Base-by-base conservation (phyloP, 2,888 invertebrate species). In the Epicampocera succincta region DNA sequence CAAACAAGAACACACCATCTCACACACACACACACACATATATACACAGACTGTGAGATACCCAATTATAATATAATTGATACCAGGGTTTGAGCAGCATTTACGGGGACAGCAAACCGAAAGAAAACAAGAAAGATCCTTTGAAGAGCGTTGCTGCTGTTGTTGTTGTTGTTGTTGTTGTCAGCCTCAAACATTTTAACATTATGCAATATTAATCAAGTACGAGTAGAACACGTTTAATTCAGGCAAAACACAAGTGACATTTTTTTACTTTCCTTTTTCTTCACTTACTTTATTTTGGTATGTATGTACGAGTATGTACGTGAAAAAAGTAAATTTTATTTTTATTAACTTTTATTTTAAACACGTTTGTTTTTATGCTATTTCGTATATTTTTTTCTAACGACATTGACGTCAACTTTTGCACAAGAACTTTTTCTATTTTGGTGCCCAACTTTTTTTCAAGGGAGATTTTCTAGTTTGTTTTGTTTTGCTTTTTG, bases 201-300 rank as follows among this genome's bases (percentile, higher is more conserved):
- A 80, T 80, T 80, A 80, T 80, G 76, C 80, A 80, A 80, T 63
- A 66, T 77, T 40, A 66, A 29, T 8, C 19, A 13, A 52, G 19
- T 61, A 33, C 3, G 6, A n/a, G n/a, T n/a, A 29, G 3, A 15
- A 0, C 13, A 33, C 46, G n/a, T 12, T 58, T 33, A 29, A 54
- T 13, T 52, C 13, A 33, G 6, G 29, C n/a, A 29, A 33, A 56
- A 12, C 25, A 21, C 6, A 21, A 21, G 17, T 21, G 9, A 5
- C n/a, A n/a, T 17, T 13, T 74, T 66, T 44, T 48, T 29, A 54
- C 15, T 15, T 54, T 9, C 1, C n/a, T 19, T 8, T 52, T 58
- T 15, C 6, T 56, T 63, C 40, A 76, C 80, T 80, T 80, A 80
- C 80, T 66, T 80, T 66, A 33, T 54, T 52, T 38, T 0, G n/a